Base-by-base conservation (phyloP, 2,113 vertebrate species). In the Oceanodroma tethys region DNA sequence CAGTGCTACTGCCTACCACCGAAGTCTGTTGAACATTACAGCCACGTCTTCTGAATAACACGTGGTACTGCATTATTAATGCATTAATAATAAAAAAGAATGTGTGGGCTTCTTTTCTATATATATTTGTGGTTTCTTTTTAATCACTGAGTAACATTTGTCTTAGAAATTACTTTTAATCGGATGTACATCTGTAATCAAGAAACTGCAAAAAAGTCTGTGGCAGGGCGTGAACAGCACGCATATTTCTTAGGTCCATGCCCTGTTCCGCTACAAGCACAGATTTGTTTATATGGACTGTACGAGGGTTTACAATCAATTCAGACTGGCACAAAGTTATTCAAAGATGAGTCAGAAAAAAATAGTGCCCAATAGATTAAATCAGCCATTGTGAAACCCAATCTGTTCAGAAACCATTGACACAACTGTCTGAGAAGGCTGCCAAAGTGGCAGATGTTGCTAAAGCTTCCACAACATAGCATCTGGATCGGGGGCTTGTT, bases 361-460 rank as follows among this genome's bases (percentile, higher is more conserved):
- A 68, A 25, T 15, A 38, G 75, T 18, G 42, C 79, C 96, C 95
- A 42, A 11, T 1, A 59, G 90, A 79, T 32, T 30, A 83, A 86
- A 30, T 1, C 23, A 74, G 60, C 86, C 92, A 68, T 60, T 72
- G 96, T 67, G 92, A 85, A 74, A 48, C 21, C 71, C 92, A 58
- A 40, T 15, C 95, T 88, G 90, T 4, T 67, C 91, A 52, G 32
- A 19, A 36, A 6, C 48, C 87, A 23, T 1, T 16, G 78, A 23
- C 93, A 93, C 45, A 8, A 80, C 88, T 12, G 73, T 6, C 84
- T 17, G 40, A 67, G 86, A 9, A 7, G 72, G 82, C 92, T 95
- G 96, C 92, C 92, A 67, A 38, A 45, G 95, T 7, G 32, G 71
- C 95, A 96, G 53, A 58, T 60, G 93, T 34, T 71, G 42, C 87